These are phyloP conservation scores for Drosophila nasuta DNA, from an alignment of 1,140 invertebrate species.

Conservation along the genomic window DNA sequence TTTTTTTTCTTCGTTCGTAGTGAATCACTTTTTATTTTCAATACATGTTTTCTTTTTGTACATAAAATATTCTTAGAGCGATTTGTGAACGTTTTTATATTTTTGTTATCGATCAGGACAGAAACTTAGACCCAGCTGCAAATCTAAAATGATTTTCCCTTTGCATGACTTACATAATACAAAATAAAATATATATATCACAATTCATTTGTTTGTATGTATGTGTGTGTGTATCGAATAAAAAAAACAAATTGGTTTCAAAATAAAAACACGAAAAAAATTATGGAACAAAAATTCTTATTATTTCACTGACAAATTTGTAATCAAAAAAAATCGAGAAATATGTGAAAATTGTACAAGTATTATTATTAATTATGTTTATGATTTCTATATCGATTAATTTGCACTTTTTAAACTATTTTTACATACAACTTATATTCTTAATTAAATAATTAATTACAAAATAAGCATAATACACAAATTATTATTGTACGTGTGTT, in stretches of 20 bases:
- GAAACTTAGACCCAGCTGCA: not conserved
- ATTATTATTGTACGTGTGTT: conserved; percentile 34
- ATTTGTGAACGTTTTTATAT: not conserved
- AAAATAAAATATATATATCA: not conserved
- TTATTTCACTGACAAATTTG: conserved; percentile 3
- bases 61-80: too few relatives aligned
- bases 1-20: too few relatives aligned
- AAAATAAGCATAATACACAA: conserved; percentile 6
- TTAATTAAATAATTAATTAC: not conserved
- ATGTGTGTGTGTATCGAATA: conserved; percentile 11
- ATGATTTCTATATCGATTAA: not conserved
- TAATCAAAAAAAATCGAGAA: not conserved
- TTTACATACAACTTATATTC: too few relatives aligned
- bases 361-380: conserved; percentile 6
- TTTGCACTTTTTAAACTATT: conserved; percentile 9
- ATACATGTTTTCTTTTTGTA: not conserved
- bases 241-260: conserved; percentile 24
- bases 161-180: conserved; percentile 3
- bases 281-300: not conserved
- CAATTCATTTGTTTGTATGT: conserved; percentile 3
- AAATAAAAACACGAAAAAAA: conserved; percentile 7
- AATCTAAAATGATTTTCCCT: not conserved
- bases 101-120: conserved; percentile 2
- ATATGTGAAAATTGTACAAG: conserved; percentile 6
- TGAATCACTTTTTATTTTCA: too few relatives aligned